A percentile compares a stretch with the other conserved stretches of the same genome.
phyloP scores from a whole-genome alignment of 2,797 vertebrate species.

The Bovichtus variegatus region DNA sequence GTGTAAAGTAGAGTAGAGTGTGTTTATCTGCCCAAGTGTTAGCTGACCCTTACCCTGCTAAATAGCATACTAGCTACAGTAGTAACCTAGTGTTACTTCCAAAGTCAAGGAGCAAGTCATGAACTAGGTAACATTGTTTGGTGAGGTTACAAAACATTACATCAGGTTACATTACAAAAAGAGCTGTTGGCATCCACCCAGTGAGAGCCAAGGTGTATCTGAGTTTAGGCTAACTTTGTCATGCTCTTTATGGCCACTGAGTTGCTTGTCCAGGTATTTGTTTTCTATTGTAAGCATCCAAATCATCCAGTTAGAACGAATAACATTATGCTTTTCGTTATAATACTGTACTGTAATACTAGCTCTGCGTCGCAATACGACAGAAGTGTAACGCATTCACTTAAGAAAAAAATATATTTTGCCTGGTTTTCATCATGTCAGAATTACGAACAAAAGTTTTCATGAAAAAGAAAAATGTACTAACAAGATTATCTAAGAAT shows the following conservation, averaged over 20 bases:
- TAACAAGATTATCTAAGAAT: too few species aligned
- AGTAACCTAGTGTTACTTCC: background rate
- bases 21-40: background rate
- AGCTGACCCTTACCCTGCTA: background rate
- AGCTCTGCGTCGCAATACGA: too few species aligned
- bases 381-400: too few species aligned
- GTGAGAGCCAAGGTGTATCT: background rate
- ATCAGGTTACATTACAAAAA: background rate
- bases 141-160: background rate
- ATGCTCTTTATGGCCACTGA: background rate
- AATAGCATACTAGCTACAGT: background rate
- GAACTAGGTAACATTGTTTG: background rate
- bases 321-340: too few species aligned
- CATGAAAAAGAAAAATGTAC: too few species aligned
- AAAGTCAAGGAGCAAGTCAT: background rate
- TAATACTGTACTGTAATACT: too few species aligned
- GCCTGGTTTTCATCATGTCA: too few species aligned
- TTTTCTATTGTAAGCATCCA: too few species aligned
- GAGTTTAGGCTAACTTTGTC: background rate
- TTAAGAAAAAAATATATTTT: too few species aligned
- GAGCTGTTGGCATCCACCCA: background rate
- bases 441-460: too few species aligned
- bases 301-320: too few species aligned
- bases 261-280: too few species aligned
- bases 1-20: background rate